Evolutionary conservation across 2,797 vertebrate species (phyloP).

Genomic region (Arnoldichthys spilopterus): DNA sequence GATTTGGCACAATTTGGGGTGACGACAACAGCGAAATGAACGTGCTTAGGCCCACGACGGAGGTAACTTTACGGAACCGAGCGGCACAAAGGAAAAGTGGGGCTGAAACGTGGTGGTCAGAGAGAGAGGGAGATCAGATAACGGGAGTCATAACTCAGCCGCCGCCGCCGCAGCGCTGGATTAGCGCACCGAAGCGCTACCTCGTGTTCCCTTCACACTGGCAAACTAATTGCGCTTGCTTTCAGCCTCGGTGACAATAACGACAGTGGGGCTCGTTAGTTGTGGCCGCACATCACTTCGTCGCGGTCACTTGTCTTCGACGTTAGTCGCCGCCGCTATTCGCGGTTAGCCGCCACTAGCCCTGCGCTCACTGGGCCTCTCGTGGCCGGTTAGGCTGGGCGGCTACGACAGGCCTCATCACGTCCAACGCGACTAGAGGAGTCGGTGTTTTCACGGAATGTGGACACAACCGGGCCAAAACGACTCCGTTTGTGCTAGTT

Average conservation of each 20-base stretch:
- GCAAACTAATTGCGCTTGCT: background rate
- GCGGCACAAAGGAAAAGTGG: background rate
- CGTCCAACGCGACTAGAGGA: slow-evolving; percentile 38
- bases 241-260: background rate
- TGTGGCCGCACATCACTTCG: background rate
- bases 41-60: background rate
- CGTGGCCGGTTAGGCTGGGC: slow-evolving; percentile 49
- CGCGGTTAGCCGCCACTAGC: background rate
- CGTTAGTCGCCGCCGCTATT: too few species aligned
- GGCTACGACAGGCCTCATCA: slow-evolving; percentile 66
- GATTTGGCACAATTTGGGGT: slow-evolving; percentile 12
- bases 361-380: slow-evolving; percentile 57
- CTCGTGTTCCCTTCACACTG: slow-evolving; percentile 24
- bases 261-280: background rate
- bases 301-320: too few species aligned
- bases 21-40: slow-evolving; percentile 32
- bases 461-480: background rate
- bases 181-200: slow-evolving; percentile 28
- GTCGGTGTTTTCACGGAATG: slow-evolving; percentile 24
- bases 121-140: background rate
- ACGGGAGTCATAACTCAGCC: slow-evolving; percentile 24
- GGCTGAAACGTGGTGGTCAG: background rate
- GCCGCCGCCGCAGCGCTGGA: background rate
- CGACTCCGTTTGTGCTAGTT: background rate
- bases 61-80: slow-evolving; percentile 21